Base-by-base conservation (phyloP, 2,113 vertebrate species). In the Anhinga rufa region DNA sequence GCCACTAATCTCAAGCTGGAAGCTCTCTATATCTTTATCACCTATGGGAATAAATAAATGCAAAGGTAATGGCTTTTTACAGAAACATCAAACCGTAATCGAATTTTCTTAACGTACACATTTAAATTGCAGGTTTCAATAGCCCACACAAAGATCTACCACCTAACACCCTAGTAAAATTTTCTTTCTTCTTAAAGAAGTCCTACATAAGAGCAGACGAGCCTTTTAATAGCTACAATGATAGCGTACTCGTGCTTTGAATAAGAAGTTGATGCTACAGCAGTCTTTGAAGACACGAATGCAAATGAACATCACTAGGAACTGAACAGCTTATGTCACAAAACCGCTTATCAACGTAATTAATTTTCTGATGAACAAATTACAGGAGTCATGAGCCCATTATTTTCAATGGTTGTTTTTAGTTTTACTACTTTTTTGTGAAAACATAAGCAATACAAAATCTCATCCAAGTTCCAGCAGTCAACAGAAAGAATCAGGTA, bases 1-100 rank as follows among this genome's bases (percentile, higher is more conserved):
- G 28, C 98, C 98, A 89, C 99, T 99, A 82, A 99, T 97, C 91
- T 99, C 98, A 78, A 99, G 94, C 84, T 98, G 98, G 62, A 99
- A 98, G 78, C 99, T 98, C 83, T 99, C 99, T 70, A 97, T 25
- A 92, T 99, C 99, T 58, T 98, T 99, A 98, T 78, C 92, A 90
- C 97, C 98, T 95, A 86, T 18, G 31, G 57, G 51, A 92, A 72
- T 18, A 82, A 94, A 72, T 18, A 82, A 71, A 46, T 20, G 17
- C 40, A 93, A 42, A 88, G 17, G 9, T 40, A 82, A 31, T 28
- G 26, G 17, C 10, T 54, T 86, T 88, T 76, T 48, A 89, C 31
- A 79, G 51, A 81, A 88, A 71, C 22, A 86, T 32, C 34, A 62
- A 62, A 55, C 4, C 13, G 9, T 32, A 60, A 71, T 28, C 28